These are phyloP conservation scores for Chrysolina oricalcia DNA, from an alignment of 2,888 invertebrate genomes.

Conservation along the genomic window DNA sequence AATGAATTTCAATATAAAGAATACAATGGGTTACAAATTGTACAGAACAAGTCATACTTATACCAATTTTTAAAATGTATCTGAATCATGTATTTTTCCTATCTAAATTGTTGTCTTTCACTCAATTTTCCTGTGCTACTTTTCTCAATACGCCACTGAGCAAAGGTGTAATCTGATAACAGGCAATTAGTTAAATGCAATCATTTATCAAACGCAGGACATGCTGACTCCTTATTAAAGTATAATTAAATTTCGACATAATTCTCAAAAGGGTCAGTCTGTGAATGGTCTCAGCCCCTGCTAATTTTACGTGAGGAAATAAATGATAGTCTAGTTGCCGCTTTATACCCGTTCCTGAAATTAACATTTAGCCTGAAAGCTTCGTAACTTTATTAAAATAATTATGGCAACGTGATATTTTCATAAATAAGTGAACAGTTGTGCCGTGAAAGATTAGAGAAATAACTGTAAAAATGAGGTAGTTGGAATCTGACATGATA, in stretches of 20 bases:
- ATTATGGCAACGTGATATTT: conserved; percentile 43
- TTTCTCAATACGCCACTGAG: conserved; percentile 19
- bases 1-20: too few species aligned
- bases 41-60: too few species aligned
- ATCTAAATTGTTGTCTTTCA: not conserved
- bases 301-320: conserved; percentile 56
- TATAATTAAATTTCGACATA: conserved; percentile 70
- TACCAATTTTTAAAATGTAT: too few species aligned
- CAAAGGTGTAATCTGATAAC: conserved; percentile 70
- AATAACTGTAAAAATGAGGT: not conserved
- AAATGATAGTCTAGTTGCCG: conserved; percentile 54
- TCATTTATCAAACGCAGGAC: conserved; percentile 69
- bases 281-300: conserved; percentile 54
- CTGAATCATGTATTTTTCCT: too few species aligned
- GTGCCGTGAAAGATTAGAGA: not conserved
- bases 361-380: conserved; percentile 50
- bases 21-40: too few species aligned
- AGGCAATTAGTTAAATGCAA: conserved; percentile 71
- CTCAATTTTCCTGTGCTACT: not conserved
- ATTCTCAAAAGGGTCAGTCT: conserved; percentile 67
- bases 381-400: conserved; percentile 55
- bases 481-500: not conserved
- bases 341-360: conserved; percentile 49
- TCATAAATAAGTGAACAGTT: conserved; percentile 31
- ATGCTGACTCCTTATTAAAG: conserved; percentile 67